These are phyloP conservation scores for Phyllotis vaccarum DNA, from an alignment of 2,797 vertebrate species.

Conservation along the genomic window DNA sequence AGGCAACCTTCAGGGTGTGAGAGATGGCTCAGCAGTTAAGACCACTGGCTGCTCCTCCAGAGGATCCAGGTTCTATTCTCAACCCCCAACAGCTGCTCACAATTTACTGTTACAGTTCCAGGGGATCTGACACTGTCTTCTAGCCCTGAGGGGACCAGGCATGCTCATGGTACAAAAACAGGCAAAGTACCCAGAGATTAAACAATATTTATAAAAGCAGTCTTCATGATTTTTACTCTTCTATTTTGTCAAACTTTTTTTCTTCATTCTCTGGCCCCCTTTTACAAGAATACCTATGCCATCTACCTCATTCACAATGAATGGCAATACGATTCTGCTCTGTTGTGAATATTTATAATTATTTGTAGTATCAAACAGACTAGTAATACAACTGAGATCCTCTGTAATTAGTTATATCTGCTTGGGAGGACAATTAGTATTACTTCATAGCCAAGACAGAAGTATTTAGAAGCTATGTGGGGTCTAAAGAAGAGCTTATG, in stretches of 20 bases:
- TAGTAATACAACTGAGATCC: background rate
- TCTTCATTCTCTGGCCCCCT: background rate
- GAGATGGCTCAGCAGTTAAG: background rate
- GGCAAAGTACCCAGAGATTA: background rate
- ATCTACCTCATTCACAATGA: slow-evolving; percentile 5
- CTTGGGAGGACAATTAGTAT: background rate
- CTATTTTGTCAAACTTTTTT: background rate
- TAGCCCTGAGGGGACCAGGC: background rate
- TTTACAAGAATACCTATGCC: background rate
- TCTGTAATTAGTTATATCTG: background rate
- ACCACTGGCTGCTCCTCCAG: background rate
- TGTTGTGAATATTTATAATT: slow-evolving; percentile 1
- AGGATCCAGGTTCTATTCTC: background rate
- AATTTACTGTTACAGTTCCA: background rate
- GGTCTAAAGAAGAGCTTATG: background rate
- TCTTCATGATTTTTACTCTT: background rate
- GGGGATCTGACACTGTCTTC: background rate
- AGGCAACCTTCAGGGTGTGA: background rate
- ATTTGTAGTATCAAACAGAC: background rate
- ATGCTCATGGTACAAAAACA: background rate
- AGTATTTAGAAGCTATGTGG: background rate
- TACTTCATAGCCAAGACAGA: slow-evolving; percentile 10
- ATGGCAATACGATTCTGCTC: background rate
- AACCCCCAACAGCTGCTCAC: background rate
- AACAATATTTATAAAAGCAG: background rate